Conservation (phyloP, 2,113 vertebrate species). For the Xyrauchen texanus region DNA sequence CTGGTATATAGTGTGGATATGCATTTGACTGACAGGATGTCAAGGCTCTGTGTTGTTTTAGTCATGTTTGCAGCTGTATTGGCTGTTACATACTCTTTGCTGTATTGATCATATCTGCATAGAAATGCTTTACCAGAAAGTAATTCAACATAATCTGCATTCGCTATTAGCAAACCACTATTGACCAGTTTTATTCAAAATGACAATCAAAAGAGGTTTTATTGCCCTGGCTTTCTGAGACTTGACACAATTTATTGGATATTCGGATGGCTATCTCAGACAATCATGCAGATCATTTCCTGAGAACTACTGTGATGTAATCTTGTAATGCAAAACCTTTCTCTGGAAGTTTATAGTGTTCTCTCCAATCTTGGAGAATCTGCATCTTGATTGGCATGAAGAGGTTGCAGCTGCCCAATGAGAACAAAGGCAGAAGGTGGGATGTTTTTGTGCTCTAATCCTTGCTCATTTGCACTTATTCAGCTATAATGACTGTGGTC, state of each 20-base stretch:
- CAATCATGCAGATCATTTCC: constrained; percentile 9
- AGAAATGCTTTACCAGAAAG: background rate
- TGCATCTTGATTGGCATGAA: background rate
- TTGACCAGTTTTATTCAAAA: background rate
- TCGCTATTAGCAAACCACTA: too few species aligned
- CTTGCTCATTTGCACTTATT: background rate
- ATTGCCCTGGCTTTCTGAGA: background rate
- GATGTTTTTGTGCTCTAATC: constrained; percentile 9
- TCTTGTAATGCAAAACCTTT: background rate
- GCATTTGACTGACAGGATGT: background rate
- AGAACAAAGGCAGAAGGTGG: background rate
- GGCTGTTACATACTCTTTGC: too few species aligned
- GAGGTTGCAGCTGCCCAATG: background rate
- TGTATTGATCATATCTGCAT: too few species aligned
- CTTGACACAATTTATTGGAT: background rate
- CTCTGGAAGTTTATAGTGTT: background rate
- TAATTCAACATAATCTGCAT: background rate
- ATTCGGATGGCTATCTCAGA: background rate
- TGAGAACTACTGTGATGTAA: background rate
- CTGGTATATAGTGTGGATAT: background rate
- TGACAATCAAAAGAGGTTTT: background rate
- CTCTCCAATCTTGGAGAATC: background rate
- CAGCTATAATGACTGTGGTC: background rate
- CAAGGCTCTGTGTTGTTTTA: too few species aligned
- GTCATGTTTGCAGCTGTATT: too few species aligned